phyloP scores from a whole-genome alignment of 2,888 invertebrate genomes.

The Heliconius erato region DNA sequence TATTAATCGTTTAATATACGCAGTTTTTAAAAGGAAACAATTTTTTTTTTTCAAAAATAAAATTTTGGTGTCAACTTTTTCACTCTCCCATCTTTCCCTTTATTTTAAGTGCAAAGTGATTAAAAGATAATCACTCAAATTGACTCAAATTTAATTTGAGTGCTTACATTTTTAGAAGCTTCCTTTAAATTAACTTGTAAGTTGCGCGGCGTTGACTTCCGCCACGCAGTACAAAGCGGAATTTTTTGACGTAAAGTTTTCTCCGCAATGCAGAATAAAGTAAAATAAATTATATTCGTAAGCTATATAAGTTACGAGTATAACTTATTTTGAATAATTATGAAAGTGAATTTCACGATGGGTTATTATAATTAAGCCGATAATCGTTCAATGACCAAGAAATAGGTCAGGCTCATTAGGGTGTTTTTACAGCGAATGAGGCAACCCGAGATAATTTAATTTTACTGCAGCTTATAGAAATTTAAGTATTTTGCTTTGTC shows the following conservation, averaged over 20 bases:
- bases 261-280: neutral
- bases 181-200: too few species aligned
- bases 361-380: slow-evolving; percentile 64
- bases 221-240: neutral
- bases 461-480: neutral
- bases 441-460: too few species aligned
- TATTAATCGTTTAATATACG: too few species aligned
- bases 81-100: too few species aligned
- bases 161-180: too few species aligned
- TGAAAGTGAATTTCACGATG: slow-evolving; percentile 1
- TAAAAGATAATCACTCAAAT: too few species aligned
- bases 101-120: too few species aligned
- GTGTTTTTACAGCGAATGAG: slow-evolving; percentile 54
- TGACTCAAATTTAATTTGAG: too few species aligned
- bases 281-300: neutral
- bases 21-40: too few species aligned
- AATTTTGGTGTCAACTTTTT: too few species aligned
- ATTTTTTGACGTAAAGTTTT: neutral
- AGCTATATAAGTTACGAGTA: neutral
- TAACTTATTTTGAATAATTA: neutral
- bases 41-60: too few species aligned
- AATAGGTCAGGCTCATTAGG: slow-evolving; percentile 65
- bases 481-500: neutral
- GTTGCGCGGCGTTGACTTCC: neutral
- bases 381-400: slow-evolving; percentile 68